These are phyloP conservation scores for Agrotis segetum DNA, from an alignment of 2,888 invertebrate genomes.

Conservation along the genomic window DNA sequence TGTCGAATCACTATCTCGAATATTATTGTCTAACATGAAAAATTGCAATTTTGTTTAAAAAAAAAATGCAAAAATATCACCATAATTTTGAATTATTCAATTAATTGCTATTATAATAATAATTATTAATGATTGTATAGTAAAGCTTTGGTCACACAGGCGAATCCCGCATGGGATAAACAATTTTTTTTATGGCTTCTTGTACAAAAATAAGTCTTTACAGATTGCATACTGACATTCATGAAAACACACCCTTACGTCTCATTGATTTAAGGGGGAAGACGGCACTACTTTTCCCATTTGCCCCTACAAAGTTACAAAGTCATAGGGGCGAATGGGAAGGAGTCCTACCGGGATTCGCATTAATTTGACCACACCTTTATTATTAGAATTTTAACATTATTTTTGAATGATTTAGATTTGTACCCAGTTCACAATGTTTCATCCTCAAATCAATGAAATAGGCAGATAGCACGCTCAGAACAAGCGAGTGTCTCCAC, in stretches of 20 bases:
- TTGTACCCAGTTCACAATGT: slow-evolving; percentile 19
- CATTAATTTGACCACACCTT: background rate
- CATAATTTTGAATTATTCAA: slow-evolving; percentile 4
- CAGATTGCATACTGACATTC: no score
- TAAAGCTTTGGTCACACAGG: background rate
- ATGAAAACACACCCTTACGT: no score
- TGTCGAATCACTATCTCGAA: background rate
- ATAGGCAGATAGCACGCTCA: no score
- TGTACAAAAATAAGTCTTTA: no score
- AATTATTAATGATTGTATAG: background rate
- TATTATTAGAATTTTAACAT: slow-evolving; percentile 1
- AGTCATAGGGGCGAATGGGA: background rate
- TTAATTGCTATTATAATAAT: no score
- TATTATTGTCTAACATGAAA: background rate
- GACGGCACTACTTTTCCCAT: background rate
- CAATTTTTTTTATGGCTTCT: no score
- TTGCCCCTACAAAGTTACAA: background rate
- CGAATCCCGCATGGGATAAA: background rate
- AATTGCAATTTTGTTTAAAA: background rate
- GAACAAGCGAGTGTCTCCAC: no score
- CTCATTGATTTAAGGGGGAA: no score
- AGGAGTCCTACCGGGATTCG: background rate
- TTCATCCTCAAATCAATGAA: no score
- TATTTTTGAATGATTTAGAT: slow-evolving; percentile 6
- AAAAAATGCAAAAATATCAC: slow-evolving; percentile 6